Percentiles rank a stretch among this genome's conserved stretches.
Conservation (phyloP, 2,888 invertebrate species). For the Opisthograptis luteolata region DNA sequence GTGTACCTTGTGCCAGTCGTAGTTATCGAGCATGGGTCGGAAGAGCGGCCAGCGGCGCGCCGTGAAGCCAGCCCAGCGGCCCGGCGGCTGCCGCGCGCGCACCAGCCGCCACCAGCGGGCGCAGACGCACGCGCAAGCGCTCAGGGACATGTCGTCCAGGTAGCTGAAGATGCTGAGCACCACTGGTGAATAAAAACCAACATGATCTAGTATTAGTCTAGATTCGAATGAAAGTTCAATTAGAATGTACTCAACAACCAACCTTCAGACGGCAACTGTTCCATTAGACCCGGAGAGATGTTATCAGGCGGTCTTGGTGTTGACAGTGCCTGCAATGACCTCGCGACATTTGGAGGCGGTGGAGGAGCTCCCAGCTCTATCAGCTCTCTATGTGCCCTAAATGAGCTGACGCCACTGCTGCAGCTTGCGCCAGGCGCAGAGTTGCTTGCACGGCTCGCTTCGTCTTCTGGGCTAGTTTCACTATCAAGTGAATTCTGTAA, state of each 20-base stretch:
- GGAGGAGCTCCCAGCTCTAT: constrained; percentile 43
- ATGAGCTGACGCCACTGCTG: constrained; percentile 50
- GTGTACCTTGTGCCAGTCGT: constrained; percentile 90
- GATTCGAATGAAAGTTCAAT: background rate
- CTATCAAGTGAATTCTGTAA: constrained; percentile 74
- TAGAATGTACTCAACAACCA: constrained; percentile 4
- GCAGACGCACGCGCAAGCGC: constrained; percentile 95
- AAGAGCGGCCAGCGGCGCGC: constrained; percentile 94
- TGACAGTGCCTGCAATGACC: constrained; percentile 85
- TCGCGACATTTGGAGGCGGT: constrained; percentile 83
- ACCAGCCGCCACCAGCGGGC: constrained; percentile 93
- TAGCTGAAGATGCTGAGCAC: constrained; percentile 94
- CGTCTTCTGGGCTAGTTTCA: constrained; percentile 78
- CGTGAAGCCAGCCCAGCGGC: constrained; percentile 92
- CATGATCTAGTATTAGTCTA: too few species aligned
- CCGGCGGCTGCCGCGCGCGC: constrained; percentile 89
- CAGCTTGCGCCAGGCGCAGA: constrained; percentile 65
- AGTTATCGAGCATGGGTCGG: constrained; percentile 87
- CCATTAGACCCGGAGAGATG: constrained; percentile 86
- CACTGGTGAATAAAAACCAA: too few species aligned
- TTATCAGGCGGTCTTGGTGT: constrained; percentile 85
- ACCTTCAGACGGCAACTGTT: constrained; percentile 90
- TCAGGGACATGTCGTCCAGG: constrained; percentile 95
- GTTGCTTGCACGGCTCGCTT: constrained; percentile 66
- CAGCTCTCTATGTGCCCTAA: constrained; percentile 29